Base-by-base conservation (phyloP, 2,113 vertebrate species). In the Macrotus californicus region DNA sequence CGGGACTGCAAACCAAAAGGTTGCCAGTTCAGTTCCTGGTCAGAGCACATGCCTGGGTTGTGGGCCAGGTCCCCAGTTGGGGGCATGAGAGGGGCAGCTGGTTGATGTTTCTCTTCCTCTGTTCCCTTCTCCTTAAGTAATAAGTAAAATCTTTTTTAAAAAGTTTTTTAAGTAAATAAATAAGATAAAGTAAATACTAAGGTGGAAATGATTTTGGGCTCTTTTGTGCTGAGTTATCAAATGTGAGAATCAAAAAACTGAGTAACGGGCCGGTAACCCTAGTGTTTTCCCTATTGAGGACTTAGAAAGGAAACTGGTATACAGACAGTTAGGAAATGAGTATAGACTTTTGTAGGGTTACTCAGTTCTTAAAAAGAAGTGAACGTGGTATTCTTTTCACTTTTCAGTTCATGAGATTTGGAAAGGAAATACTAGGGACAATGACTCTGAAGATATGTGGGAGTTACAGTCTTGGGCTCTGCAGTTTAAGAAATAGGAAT, bases 401-500 rank as follows among this genome's bases (percentile, higher is more conserved):
- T 59, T 59, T 59, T 66, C 46, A 93, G 26, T 91, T 90, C 21
- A 50, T 93, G 87, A 93, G 75, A 76, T 96, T 90, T 96, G 36
- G 34, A 91, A 91, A 94, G 82, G 69, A 81, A 69, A 70, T 80
- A 72, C 24, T 82, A 82, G n/a, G 36, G 13, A 41, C 70, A 76
- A 50, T 69, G 86, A 81, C 50, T 50, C 87, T 92, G 59, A 87
- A 87, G 48, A 69, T 87, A 66, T 0, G 19, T 24, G 50, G 15
- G 34, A 66, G 36, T 39, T 67, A 95, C 41, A 43, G 22, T 91
- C 13, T 82, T 94, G 22, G 48, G 18, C 26, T 48, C 46, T 50
- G 39, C 39, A 90, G 36, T 90, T 86, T 80, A 90, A 81, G 43
- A 29, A 94, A 76, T 89, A 76, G 29, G 7, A 82, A 82, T 81